These are phyloP conservation scores for Zenarchopterus dispar DNA, from an alignment of 2,797 vertebrate species.

Conservation along the genomic window DNA sequence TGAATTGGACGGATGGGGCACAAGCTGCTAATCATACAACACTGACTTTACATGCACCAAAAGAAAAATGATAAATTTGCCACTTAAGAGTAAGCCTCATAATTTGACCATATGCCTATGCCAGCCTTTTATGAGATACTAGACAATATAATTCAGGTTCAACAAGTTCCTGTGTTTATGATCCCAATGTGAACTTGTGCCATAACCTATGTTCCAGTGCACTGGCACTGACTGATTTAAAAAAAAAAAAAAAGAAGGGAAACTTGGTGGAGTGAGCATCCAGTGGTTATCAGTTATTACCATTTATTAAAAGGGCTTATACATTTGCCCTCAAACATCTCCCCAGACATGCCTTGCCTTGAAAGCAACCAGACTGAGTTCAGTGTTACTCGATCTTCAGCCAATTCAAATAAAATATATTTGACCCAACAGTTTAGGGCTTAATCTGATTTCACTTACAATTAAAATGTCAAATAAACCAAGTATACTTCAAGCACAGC, in stretches of 20 bases:
- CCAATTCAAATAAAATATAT: conserved; percentile 22
- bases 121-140: conserved; percentile 10
- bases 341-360: conserved; percentile 8
- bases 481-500: not conserved
- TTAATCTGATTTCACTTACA: conserved; percentile 23
- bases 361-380: conserved; percentile 20
- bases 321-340: not conserved
- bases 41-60: conserved; percentile 25
- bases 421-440: conserved; percentile 8
- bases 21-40: conserved; percentile 47
- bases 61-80: conserved; percentile 1
- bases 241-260: no score
- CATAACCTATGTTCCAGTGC: no score
- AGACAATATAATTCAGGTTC: conserved; percentile 40
- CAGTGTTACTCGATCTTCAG: conserved; percentile 21
- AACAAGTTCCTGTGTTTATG: conserved; percentile 55
- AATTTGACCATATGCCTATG: not conserved
- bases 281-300: not conserved
- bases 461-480: conserved; percentile 9
- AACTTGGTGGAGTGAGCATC: conserved; percentile 12
- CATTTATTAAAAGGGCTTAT: not conserved
- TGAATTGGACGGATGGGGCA: conserved; percentile 55
- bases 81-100: not conserved
- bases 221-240: no score
- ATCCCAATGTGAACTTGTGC: conserved; percentile 12